These are phyloP conservation scores for Limnephilus rhombicus DNA, from an alignment of 2,888 invertebrate species.

Conservation along the genomic window DNA sequence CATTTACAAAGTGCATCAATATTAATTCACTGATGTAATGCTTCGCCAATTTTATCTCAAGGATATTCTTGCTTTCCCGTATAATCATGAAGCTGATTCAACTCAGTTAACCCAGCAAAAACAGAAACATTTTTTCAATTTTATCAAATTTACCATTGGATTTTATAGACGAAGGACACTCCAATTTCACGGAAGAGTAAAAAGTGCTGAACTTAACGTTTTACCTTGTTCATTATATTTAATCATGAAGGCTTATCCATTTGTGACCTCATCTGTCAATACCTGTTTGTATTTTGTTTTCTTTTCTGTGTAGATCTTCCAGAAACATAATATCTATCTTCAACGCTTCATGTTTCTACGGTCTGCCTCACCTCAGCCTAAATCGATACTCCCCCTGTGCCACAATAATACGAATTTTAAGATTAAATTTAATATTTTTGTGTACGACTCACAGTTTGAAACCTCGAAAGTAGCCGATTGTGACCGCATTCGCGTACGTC, in stretches of 20 bases:
- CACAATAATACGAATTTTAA: too few relatives aligned
- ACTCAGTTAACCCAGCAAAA: not conserved
- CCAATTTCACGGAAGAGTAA: not conserved
- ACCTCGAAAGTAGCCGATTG: not conserved
- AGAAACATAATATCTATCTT: too few relatives aligned
- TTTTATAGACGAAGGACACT: not conserved
- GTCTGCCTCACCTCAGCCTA: not conserved
- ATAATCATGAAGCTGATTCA: not conserved
- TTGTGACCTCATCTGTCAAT: not conserved
- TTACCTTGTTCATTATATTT: not conserved
- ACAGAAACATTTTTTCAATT: not conserved
- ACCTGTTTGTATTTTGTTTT: not conserved
- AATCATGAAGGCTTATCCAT: not conserved
- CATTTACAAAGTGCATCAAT: not conserved
- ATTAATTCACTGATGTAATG: not conserved
- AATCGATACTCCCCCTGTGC: too few relatives aligned
- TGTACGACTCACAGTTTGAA: not conserved
- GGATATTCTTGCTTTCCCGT: not conserved
- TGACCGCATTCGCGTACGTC: not conserved
- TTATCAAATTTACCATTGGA: not conserved
- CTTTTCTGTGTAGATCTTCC: not conserved
- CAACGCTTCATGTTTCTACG: too few relatives aligned
- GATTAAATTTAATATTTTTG: not conserved
- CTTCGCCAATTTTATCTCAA: not conserved
- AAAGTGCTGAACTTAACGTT: not conserved